Base-by-base conservation (phyloP, 1,140 invertebrate genomes). In the Arctopsyche grandis region DNA sequence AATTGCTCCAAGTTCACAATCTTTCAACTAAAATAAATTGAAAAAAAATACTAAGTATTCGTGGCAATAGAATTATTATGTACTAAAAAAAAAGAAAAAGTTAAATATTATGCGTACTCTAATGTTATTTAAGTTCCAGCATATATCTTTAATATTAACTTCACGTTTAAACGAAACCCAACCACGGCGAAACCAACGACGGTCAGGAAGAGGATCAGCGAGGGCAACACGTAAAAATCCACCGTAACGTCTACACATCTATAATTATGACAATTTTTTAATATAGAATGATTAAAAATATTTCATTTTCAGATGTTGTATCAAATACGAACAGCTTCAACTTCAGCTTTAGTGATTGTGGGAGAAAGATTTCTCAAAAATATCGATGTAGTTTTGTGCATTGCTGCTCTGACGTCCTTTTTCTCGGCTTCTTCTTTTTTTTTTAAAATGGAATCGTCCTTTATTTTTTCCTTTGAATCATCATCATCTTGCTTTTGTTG, bases 61-160 rank as follows among this genome's bases (percentile, higher is more conserved):
- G n/a, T n/a, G n/a, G n/a, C 1, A 80, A 38, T 16, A 21, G 7
- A 29, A 52, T 21, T n/a, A n/a, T n/a, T n/a, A n/a, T n/a, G n/a
- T n/a, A 10, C 22, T 48, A 79, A 58, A 79, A 79, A 69, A 70
- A 79, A 26, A 79, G 19, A 70, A 79, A 26, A 79, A 44, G 26
- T 0, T 26, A 56, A 71, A 22, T 38, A n/a, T n/a, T n/a, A 69
- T 69, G 46, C 86, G 88, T 88, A 97, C 94, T 83, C 96, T 88
- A 79, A 98, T 97, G 84, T 98, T 99, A 85, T 99, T 99, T 9
- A 99, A 90, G 86, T 96, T 98, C 98, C 98, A 99, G 86, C 98
- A 99, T 78, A 99, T 99, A 86, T 99, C 98, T 86, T 99, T 99
- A 79, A 99, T 99, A 85, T 99, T 99, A 7, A 99, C 98, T 85